Base-by-base conservation (phyloP, 2,888 invertebrate genomes). In the Melipona beecheii region DNA sequence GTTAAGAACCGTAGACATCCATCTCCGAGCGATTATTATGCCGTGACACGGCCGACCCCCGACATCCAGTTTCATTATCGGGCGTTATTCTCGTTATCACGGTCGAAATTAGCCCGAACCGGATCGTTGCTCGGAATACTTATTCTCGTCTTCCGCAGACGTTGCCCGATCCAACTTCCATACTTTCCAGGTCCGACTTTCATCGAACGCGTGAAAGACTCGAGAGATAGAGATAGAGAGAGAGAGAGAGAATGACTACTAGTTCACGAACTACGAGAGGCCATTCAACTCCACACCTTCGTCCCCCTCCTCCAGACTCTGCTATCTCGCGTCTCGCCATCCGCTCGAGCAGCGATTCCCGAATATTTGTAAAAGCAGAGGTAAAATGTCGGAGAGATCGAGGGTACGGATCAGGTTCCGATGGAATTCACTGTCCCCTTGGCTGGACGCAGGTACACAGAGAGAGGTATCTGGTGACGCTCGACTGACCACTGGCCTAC, bases 401-500 rank as follows among this genome's bases (percentile, higher is more conserved):
- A 21, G 11, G 43, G 65, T 24, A 52, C 4, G 62, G 62, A 60
- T 27, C 36, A 60, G 50, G 62, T 52, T 31, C 62, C 78, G 78
- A 81, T 81, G 84, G 78, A 17, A 60, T 81, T 58, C n/a, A 5
- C 1, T 2, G 82, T 86, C 79, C 78, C n/a, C n/a, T 11, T 4
- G 72, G n/a, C 43, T 19, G 54, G 54, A 43, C n/a, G 17, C 56
- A 15, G 5, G 15, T 5, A 15, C 24, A 56, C 13, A 5, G 21
- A 56, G 62, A 5, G 21, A 56, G 62, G 27, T 64, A 31, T 31
- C 27, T 19, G 27, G 13, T 52, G 77, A 54, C 56, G 65, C 70
- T 15, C 56, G 71, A 69, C 27, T 73, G 84, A 84, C 68, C 75
- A 84, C 68, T 73, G 52, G 24, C 43, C 77, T 83, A 83, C 78